Conservation (phyloP, 2,888 invertebrate genomes). For the Boloria euphrosyne region DNA sequence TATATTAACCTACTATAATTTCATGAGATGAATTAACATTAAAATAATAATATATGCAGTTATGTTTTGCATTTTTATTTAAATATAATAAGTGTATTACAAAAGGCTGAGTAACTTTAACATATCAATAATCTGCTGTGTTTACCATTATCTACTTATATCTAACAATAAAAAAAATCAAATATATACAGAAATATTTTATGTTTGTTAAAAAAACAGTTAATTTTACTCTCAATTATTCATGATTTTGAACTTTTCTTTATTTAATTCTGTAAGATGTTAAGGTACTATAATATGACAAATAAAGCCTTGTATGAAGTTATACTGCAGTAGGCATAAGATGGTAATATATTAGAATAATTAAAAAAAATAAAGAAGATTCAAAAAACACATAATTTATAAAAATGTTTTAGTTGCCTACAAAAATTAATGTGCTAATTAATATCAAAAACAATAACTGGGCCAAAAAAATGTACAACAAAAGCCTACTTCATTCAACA, state of each 20-base stretch:
- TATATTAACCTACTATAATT: conserved; percentile 19
- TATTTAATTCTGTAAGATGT: too few relatives aligned
- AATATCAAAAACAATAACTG: too few relatives aligned
- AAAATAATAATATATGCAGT: conserved; percentile 23
- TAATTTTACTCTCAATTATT: conserved; percentile 7
- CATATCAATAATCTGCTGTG: conserved; percentile 43
- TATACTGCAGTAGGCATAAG: too few relatives aligned
- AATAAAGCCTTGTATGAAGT: too few relatives aligned
- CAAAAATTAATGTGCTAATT: too few relatives aligned
- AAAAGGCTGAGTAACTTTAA: conserved; percentile 48
- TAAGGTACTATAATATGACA: too few relatives aligned
- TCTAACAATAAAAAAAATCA: conserved; percentile 66
- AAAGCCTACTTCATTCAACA: too few relatives aligned
- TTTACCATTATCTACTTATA: conserved; percentile 70
- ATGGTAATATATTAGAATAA: too few relatives aligned
- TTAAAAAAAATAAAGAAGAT: too few relatives aligned
- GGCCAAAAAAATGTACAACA: too few relatives aligned
- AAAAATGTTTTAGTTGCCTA: too few relatives aligned
- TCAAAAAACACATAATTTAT: too few relatives aligned
- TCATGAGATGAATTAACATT: conserved; percentile 22
- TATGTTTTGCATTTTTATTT: conserved; percentile 27
- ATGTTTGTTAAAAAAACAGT: conserved; percentile 37
- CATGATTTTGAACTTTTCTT: neutral
- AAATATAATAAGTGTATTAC: conserved; percentile 40
- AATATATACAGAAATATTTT: conserved; percentile 74